phyloP scores from a whole-genome alignment of 2,888 invertebrate species.

The Eurois occulta region DNA sequence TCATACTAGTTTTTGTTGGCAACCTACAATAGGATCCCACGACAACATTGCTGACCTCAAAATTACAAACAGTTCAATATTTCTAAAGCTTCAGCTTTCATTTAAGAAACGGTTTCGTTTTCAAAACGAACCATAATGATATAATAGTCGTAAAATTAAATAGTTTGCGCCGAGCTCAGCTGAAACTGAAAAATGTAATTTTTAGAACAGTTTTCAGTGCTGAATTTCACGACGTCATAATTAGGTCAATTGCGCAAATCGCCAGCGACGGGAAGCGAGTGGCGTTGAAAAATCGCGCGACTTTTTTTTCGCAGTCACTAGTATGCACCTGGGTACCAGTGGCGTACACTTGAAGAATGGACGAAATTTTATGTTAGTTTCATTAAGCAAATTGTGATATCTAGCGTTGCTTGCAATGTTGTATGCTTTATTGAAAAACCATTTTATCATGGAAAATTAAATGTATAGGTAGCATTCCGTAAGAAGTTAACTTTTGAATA shows the following conservation, averaged over 20 bases:
- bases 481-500: neutral
- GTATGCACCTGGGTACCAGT: conserved; percentile 42
- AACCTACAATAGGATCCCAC: neutral
- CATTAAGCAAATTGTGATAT: conserved; percentile 46
- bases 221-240: conserved; percentile 66
- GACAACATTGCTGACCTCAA: neutral
- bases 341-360: conserved; percentile 40
- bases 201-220: conserved; percentile 62
- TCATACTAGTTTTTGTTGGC: neutral
- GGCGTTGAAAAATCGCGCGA: conserved; percentile 63
- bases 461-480: neutral
- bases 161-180: conserved; percentile 44
- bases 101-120: conserved; percentile 34
- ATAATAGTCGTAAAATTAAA: conserved; percentile 56
- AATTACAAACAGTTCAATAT: neutral
- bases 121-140: conserved; percentile 30
- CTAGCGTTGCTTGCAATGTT: conserved; percentile 6
- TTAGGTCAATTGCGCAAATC: conserved; percentile 74
- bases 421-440: conserved; percentile 12
- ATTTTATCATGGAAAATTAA: neutral
- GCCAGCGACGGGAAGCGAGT: conserved; percentile 56
- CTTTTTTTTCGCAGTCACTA: conserved; percentile 50
- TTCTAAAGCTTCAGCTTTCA: conserved; percentile 15
- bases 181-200: conserved; percentile 58
- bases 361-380: conserved; percentile 43